Base-by-base conservation (phyloP, 2,888 invertebrate species). In the Macrosiphum euphorbiae region DNA sequence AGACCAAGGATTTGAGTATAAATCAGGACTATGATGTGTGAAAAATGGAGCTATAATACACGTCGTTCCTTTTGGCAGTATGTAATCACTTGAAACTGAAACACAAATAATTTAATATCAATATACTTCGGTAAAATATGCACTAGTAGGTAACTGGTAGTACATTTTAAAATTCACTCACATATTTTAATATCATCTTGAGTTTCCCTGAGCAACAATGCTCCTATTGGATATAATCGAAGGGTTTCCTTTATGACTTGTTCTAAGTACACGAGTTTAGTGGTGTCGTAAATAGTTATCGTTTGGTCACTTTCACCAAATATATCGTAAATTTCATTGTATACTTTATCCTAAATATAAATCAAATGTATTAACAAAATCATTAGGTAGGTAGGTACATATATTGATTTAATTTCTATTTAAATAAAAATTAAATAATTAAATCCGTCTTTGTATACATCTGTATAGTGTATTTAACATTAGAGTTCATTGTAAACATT, bases 201-300 rank as follows among this genome's bases (percentile, higher is more conserved):
- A 20, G 94, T 94, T 87, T 94, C 44, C 90, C 95, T 92, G 26
- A 95, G 92, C 28, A 95, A 86, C 28, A 95, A 20, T n/a, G 95
- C 95, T 41, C 94, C 86, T 0, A 92, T 88, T 0, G 95, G 94
- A 84, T 93, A 95, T 52, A 94, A 67, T 4, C 95, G 91, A 3
- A 95, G 94, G 0, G 95, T 95, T 94, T 95, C 95, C 87, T 94
- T 95, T 24, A 95, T 26, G 16, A 95, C 95, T 94, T 95, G 94
- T 84, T 95, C 95, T n/a, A 94, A 50, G 55, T 95, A 95, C 24
- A 84, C 88, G 28, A 95, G 90, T 84, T 89, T 91, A 28, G 96
- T 95, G 95, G 96, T 95, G 95, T 95, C 96, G 95, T 96, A 96
- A 95, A 95, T 95, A 94, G 95, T 95, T 95, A 96, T 96, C 96